Conservation (phyloP, 2,888 invertebrate genomes). For the Zhuqinia jingwanae region DNA sequence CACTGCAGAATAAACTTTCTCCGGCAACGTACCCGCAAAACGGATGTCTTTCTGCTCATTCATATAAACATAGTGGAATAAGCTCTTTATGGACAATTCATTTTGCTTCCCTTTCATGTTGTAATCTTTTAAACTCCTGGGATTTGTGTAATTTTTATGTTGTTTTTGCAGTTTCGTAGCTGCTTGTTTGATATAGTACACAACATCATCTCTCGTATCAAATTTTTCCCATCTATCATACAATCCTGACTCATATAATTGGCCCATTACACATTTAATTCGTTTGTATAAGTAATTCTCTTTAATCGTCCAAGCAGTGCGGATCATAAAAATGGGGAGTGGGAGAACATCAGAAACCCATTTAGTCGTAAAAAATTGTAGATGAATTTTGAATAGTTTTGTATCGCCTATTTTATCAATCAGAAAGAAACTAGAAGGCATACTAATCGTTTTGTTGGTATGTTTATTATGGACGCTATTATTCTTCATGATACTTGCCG, state of each 20-base stretch:
- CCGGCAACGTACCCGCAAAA: slow-evolving; percentile 23
- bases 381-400: slow-evolving; percentile 16
- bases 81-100: background rate
- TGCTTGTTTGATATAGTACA: slow-evolving; percentile 27
- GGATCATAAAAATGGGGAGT: slow-evolving; percentile 35
- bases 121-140: background rate
- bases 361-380: slow-evolving; percentile 46
- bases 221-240: slow-evolving; percentile 59
- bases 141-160: background rate
- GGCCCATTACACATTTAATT: slow-evolving; percentile 18
- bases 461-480: slow-evolving; percentile 6
- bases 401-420: slow-evolving; percentile 13
- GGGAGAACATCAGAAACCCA: slow-evolving; percentile 31
- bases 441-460: slow-evolving; percentile 12
- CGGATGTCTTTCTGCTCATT: background rate
- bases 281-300: slow-evolving; percentile 47
- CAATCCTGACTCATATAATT: slow-evolving; percentile 59
- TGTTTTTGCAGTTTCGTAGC: background rate
- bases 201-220: slow-evolving; percentile 30
- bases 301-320: slow-evolving; percentile 44
- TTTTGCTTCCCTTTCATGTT: slow-evolving; percentile 17
- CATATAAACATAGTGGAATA: slow-evolving; percentile 49
- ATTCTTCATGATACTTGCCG: slow-evolving; percentile 5
- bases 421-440: slow-evolving; percentile 30
- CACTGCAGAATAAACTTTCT: slow-evolving; percentile 15